Conservation (phyloP, 2,113 vertebrate genomes). For the Triplophysa rosa region DNA sequence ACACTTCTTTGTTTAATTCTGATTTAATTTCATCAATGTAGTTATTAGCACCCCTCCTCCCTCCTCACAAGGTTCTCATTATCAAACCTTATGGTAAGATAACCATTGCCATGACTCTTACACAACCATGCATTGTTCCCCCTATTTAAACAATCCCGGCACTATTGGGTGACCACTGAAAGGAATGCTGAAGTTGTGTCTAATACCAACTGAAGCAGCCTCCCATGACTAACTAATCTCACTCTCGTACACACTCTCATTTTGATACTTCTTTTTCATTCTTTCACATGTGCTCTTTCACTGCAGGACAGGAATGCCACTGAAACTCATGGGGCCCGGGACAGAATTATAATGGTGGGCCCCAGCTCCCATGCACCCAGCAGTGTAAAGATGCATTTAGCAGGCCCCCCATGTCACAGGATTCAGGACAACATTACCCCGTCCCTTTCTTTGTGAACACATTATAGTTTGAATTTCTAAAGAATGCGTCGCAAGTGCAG, state of each 20-base stretch:
- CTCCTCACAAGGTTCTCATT: conserved; percentile 4
- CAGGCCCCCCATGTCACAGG: no score
- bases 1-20: background rate
- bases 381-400: background rate
- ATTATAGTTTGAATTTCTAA: background rate
- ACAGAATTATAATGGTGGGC: no score
- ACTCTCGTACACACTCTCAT: background rate
- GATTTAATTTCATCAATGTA: background rate
- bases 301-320: no score
- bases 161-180: conserved; percentile 22
- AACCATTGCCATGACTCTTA: conserved; percentile 9
- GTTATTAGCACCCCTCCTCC: background rate
- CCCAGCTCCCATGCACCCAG: no score
- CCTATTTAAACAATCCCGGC: conserved; percentile 10
- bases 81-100: conserved; percentile 8
- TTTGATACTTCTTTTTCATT: background rate
- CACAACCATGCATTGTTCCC: conserved; percentile 15
- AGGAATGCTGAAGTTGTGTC: conserved; percentile 32
- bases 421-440: no score
- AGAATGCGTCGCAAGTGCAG: background rate
- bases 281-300: background rate
- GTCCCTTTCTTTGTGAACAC: no score
- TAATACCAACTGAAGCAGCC: conserved; percentile 26
- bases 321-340: no score
- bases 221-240: conserved; percentile 42